Conservation (phyloP, 2,113 vertebrate genomes). For the Gadus chalcogrammus region DNA sequence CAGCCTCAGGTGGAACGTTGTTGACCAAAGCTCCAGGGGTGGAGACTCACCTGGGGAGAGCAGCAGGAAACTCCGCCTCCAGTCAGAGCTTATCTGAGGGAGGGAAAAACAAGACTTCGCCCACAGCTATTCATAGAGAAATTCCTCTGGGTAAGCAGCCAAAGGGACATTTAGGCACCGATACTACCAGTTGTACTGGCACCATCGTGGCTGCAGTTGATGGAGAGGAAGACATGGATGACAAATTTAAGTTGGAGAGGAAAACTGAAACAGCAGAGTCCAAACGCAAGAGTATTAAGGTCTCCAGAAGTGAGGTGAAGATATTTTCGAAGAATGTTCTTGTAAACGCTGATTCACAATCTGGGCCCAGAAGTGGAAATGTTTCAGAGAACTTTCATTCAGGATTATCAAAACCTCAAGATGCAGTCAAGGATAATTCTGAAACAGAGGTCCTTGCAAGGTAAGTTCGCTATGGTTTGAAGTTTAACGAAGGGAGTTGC, state of each 20-base stretch:
- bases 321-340: conserved; percentile 57
- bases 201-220: conserved; percentile 5
- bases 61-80: conserved; percentile 47
- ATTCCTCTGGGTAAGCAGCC: conserved; percentile 1
- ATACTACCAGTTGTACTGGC: conserved; percentile 12
- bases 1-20: conserved; percentile 25
- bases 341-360: conserved; percentile 29
- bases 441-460: conserved; percentile 32
- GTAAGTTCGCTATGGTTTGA: conserved; percentile 34
- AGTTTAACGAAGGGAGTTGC: neutral
- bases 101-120: conserved; percentile 30
- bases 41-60: conserved; percentile 25
- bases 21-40: conserved; percentile 28
- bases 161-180: conserved; percentile 27
- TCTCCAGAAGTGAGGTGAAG: conserved; percentile 66
- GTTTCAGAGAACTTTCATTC: conserved; percentile 1
- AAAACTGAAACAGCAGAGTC: conserved; percentile 66
- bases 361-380: neutral
- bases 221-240: conserved; percentile 43
- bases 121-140: neutral
- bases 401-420: conserved; percentile 5
- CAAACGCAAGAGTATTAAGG: conserved; percentile 69
- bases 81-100: conserved; percentile 41
- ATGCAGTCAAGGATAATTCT: conserved; percentile 20
- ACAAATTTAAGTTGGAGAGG: conserved; percentile 55